These are phyloP conservation scores for Zosterops hypoxanthus DNA, from an alignment of 2,113 vertebrate genomes.

Conservation along the genomic window DNA sequence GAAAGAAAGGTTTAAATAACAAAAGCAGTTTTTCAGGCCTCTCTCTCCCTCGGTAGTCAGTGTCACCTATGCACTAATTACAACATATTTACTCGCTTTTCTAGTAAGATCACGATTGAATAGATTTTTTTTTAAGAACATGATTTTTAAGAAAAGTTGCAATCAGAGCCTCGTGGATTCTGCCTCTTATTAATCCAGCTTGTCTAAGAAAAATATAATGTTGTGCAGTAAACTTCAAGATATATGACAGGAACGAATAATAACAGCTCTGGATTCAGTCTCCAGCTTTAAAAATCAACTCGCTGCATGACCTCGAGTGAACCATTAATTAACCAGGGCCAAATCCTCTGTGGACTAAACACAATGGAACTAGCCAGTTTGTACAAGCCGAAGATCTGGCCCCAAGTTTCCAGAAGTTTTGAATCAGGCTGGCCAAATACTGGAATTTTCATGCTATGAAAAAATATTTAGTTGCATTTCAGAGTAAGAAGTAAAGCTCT, in stretches of 20 bases:
- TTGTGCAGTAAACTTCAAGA: constrained; percentile 67
- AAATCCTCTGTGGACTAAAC: constrained; percentile 51
- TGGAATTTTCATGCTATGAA: neutral
- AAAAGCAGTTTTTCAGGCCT: constrained; percentile 74
- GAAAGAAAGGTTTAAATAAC: constrained; percentile 77
- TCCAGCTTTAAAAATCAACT: constrained; percentile 57
- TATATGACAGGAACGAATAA: constrained; percentile 38
- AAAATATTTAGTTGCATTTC: neutral
- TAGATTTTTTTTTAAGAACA: constrained; percentile 53
- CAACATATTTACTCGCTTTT: constrained; percentile 69
- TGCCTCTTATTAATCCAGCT: constrained; percentile 50
- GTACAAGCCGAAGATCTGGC: constrained; percentile 39
- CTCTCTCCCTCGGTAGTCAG: constrained; percentile 57
- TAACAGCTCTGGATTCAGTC: constrained; percentile 29
- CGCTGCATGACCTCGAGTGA: constrained; percentile 41
- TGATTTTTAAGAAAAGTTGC: constrained; percentile 64
- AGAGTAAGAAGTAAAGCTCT: neutral
- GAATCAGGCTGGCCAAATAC: neutral
- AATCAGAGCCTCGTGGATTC: constrained; percentile 61
- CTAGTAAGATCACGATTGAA: constrained; percentile 61
- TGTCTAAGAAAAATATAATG: constrained; percentile 47
- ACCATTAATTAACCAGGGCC: constrained; percentile 58
- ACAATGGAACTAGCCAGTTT: constrained; percentile 51
- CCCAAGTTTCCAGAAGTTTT: constrained; percentile 65
- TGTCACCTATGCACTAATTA: constrained; percentile 75